A percentile compares a stretch with the other conserved stretches of the same genome.
Conservation (phyloP, 2,113 vertebrate species). For the Chelonoidis abingdonii region DNA sequence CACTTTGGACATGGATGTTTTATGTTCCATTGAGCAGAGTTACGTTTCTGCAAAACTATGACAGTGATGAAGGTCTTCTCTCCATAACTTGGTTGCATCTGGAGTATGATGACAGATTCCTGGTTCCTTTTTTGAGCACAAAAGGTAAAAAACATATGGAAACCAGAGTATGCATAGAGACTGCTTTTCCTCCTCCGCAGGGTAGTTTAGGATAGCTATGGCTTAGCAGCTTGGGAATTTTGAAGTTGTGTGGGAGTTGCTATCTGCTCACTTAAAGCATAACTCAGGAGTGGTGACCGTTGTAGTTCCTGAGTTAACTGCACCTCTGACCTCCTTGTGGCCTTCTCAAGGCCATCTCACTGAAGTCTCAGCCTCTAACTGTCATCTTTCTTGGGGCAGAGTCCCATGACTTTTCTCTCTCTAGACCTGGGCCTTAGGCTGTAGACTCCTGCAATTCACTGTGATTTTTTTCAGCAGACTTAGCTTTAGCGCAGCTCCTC, state of each 20-base stretch:
- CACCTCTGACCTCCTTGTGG: neutral
- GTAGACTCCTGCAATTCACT: neutral
- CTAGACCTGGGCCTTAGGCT: neutral
- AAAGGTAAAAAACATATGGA: neutral
- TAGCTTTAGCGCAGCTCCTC: neutral
- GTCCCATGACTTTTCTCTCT: neutral
- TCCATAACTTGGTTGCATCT: neutral
- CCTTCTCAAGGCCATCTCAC: neutral
- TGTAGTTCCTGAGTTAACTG: neutral
- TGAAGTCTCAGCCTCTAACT: neutral
- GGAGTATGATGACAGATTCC: neutral
- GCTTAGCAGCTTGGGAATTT: neutral
- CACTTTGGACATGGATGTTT: neutral
- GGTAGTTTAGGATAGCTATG: neutral
- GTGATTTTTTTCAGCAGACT: neutral
- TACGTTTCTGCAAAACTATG: neutral
- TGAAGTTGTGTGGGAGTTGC: accelerated
- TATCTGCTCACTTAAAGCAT: neutral
- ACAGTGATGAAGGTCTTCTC: neutral
- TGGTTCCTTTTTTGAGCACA: accelerated
- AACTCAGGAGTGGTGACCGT: accelerated
- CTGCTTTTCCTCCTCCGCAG: neutral
- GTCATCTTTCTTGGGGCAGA: neutral
- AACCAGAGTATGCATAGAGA: neutral
- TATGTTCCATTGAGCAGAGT: neutral